These are phyloP conservation scores for Drosophila anomalata DNA, from an alignment of 2,888 invertebrate genomes.

Conservation along the genomic window DNA sequence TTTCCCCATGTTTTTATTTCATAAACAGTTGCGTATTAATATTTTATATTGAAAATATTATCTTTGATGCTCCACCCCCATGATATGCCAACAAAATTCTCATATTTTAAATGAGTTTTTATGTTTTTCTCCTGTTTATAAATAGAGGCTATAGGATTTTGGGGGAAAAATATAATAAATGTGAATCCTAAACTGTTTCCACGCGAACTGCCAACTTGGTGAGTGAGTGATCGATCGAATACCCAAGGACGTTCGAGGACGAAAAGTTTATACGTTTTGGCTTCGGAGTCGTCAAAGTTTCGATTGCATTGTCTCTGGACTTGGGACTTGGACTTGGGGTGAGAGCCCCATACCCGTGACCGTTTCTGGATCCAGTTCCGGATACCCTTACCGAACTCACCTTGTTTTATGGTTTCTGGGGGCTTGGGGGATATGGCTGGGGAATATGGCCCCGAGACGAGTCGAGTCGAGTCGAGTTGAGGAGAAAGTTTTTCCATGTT, in stretches of 20 bases:
- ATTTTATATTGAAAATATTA: neutral
- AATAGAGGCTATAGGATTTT: neutral
- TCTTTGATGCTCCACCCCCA: neutral
- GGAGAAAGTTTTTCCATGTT: slow-evolving; percentile 40
- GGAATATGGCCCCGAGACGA: neutral
- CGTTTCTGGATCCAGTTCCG: slow-evolving; percentile 7
- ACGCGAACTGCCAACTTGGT: neutral
- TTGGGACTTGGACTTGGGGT: neutral
- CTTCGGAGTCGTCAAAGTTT: slow-evolving; percentile 23
- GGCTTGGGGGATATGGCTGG: neutral
- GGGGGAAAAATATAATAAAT: neutral
- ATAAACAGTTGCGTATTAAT: neutral
- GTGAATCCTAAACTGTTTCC: neutral
- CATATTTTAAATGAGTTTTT: neutral
- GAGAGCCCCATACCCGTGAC: neutral
- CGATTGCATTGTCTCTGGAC: slow-evolving; percentile 41
- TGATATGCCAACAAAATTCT: neutral
- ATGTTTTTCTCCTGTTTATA: neutral
- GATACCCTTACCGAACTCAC: neutral
- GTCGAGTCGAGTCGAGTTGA: slow-evolving; percentile 3
- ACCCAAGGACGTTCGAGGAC: slow-evolving; percentile 1
- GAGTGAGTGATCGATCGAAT: neutral
- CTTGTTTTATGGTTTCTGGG: neutral
- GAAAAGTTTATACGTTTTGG: neutral
- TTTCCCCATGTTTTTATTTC: neutral